Evolutionary conservation across 2,888 invertebrate species (phyloP), one percentile per base, ranked within the genome.

Genomic region (Chrysolina haemoptera): DNA sequence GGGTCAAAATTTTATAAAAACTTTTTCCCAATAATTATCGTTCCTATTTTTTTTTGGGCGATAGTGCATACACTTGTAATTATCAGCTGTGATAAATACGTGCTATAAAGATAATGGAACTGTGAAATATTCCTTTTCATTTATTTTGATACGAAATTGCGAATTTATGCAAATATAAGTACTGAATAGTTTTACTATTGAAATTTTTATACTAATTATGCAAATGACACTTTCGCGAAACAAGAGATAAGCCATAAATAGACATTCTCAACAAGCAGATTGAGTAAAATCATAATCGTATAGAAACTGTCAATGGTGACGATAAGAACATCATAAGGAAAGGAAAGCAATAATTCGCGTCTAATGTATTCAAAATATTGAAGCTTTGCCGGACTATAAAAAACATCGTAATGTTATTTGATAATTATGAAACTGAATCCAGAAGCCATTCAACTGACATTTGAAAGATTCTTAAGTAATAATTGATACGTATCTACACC

Each of bases 161-260:
- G 75, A 77, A 79, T 79, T 74, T 77, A 79, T 79, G 78, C 65
- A 70, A 79, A 79, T 79, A n/a, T 16, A 20, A 40, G 41, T 65
- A 65, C 62, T 40, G 62, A 67, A 63, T 68, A 43, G 46, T 68
- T 72, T 27, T 63, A 64, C 67, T 67, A 68, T 67, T 65, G 68
- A 66, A 68, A 75, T 75, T 75, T 71, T 71, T 50, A 66, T 69
- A 71, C 50, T 71, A 71, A 59, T 53, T 75, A 75, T 75, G 71
- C 35, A 68, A 75, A 75, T 69, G n/a, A 48, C 69, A 65, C 62
- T 65, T 75, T 71, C 62, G 59, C 69, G 48, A 75, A 75, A 71
- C 66, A 67, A 48, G 63, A 62, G 74, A 70, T 74, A 68, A 70
- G 64, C 68, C n/a, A 63, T 62, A 64, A 65, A 66, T 66, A 59